Evolutionary conservation across 2,113 vertebrate species (phyloP), one percentile per base, ranked within the genome.

Genomic region (Brachypteracias leptosomus): DNA sequence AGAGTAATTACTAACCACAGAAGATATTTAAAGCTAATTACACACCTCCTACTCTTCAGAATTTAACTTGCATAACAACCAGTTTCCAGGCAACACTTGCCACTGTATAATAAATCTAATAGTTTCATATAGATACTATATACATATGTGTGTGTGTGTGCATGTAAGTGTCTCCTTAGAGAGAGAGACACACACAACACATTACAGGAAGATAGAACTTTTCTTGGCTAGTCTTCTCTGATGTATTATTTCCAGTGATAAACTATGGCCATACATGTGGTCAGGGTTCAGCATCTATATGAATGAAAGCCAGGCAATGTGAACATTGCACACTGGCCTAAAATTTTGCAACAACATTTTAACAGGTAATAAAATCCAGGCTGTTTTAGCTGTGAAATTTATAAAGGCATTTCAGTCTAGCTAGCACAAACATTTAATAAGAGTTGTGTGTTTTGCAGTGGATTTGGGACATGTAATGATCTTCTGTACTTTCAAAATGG

Each of bases 1-100:
- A 89, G 96, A 90, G 95, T 98, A 98, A 98, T 98, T 98, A 97
- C 97, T 97, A 97, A 96, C 97, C 91, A 96, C 90, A 93, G 96
- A 97, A 96, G 98, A 98, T 98, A 98, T 98, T 98, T 98, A 97
- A 98, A 97, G 98, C 96, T 98, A 98, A 98, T 98, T 97, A 98
- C 90, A 98, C 95, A 97, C 97, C 97, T 98, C 96, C 97, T 92
- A 97, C 97, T 97, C 97, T 94, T 98, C 97, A 98, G 97, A 98
- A 98, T 97, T 97, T 95, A 98, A 98, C 97, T 97, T 96, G 97
- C 98, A 96, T 98, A 98, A 98, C 97, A 98, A 98, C 97, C 90
- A 95, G 98, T 98, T 97, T 97, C 98, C 95, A 97, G 93, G 98
- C 97, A 98, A 98, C 98, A 61, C 90, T 97, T 97, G 89, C 83